A percentile compares a stretch with the other conserved stretches of the same genome.
Conservation (phyloP, 2,797 vertebrate species). For the Cossypha caffra region DNA sequence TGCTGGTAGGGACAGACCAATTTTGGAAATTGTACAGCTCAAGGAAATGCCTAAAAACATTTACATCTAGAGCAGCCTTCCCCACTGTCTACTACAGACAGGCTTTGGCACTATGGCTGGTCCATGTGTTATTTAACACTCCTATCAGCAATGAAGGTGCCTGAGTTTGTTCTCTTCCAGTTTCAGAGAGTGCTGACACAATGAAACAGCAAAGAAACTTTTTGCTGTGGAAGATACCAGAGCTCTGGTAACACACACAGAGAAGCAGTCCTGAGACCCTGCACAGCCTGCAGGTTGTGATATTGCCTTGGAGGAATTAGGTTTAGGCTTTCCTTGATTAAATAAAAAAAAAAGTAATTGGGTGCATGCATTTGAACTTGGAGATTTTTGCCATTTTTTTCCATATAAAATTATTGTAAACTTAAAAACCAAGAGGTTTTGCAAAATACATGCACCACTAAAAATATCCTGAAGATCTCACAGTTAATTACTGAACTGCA, state of each 20-base stretch:
- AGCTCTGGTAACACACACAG: background rate
- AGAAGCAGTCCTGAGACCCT: background rate
- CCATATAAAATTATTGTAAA: background rate
- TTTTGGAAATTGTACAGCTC: background rate
- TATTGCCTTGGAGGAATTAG: background rate
- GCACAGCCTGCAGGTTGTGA: background rate
- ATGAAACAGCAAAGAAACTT: background rate
- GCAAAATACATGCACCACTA: background rate
- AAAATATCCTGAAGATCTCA: background rate
- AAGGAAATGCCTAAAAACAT: background rate
- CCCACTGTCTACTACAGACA: background rate
- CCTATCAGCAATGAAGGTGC: rapidly evolving
- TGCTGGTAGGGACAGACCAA: background rate
- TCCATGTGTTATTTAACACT: background rate
- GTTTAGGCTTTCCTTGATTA: background rate
- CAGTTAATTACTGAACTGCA: background rate
- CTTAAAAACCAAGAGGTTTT: background rate
- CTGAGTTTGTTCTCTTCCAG: background rate
- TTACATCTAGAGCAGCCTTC: background rate
- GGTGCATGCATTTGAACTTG: background rate
- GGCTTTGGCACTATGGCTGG: background rate
- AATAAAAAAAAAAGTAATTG: background rate
- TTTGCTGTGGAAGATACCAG: background rate
- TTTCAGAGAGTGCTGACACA: background rate
- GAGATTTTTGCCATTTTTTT: background rate